Conservation (phyloP, 30 jellyfish, hydroid and myxozoan species). For the Turritopsis rubra region DNA sequence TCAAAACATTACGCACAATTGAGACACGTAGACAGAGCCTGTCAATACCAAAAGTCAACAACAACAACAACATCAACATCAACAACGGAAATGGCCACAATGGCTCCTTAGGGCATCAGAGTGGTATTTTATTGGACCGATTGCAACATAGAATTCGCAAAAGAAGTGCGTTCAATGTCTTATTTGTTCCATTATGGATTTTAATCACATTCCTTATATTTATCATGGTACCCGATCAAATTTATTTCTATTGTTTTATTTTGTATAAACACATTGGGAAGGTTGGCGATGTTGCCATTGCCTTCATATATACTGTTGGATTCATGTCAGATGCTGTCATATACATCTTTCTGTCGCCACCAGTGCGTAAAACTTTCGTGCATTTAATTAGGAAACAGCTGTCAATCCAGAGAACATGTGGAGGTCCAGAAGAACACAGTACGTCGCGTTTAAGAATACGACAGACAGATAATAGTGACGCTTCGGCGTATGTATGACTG, state of each 20-base stretch:
- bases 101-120: not conserved
- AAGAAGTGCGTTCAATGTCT: not conserved
- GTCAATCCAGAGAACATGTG: not conserved
- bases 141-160: not conserved
- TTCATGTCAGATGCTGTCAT: constrained; percentile 9
- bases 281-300: not conserved
- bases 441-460: not conserved
- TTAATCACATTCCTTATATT: not conserved
- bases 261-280: not conserved
- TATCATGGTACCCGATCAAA: constrained; percentile 12
- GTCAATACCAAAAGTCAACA: not conserved
- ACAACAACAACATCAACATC: not conserved
- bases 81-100: not conserved
- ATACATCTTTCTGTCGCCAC: not conserved
- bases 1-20: not conserved
- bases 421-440: not conserved
- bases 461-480: not conserved
- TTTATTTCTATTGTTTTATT: not conserved
- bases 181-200: constrained; percentile 5
- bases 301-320: not conserved
- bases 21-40: not conserved
- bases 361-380: not conserved
- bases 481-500: not conserved
- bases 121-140: not conserved
- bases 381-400: not conserved